phyloP scores from a whole-genome alignment of 2,888 invertebrate genomes.

The Agrotis clavis region DNA sequence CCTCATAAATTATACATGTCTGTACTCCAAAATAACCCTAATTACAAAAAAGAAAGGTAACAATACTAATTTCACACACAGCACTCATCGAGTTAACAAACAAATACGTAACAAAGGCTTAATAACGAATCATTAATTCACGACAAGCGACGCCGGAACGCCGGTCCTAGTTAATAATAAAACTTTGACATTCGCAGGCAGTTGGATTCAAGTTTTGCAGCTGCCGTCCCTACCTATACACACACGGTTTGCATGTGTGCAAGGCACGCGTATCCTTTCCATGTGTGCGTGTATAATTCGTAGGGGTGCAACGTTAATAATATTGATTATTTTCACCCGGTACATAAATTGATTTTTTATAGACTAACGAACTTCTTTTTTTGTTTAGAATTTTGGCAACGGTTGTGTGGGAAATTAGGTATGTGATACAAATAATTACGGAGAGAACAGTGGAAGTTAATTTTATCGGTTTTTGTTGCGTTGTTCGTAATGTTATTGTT shows the following conservation, averaged over 20 bases:
- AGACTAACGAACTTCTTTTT: constrained; percentile 57
- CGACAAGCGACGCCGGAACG: constrained; percentile 52
- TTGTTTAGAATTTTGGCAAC: constrained; percentile 50
- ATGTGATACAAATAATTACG: constrained; percentile 35
- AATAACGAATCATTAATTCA: constrained; percentile 58
- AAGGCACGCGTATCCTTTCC: constrained; percentile 66
- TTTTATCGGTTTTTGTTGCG: constrained; percentile 32
- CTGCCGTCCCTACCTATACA: constrained; percentile 81
- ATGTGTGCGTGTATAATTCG: constrained; percentile 64
- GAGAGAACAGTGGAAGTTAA: constrained; percentile 21
- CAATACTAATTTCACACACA: constrained; percentile 38
- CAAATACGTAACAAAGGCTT: constrained; percentile 52
- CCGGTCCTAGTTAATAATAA: constrained; percentile 71
- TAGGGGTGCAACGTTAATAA: constrained; percentile 68
- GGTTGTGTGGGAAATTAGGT: constrained; percentile 42
- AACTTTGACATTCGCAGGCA: constrained; percentile 85
- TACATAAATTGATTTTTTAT: constrained; percentile 63
- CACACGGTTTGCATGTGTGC: constrained; percentile 68
- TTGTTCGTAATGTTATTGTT: constrained; percentile 53
- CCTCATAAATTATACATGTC: constrained; percentile 17
- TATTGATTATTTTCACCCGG: constrained; percentile 61
- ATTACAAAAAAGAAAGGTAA: constrained; percentile 3
- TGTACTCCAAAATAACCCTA: neutral
- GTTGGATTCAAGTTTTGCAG: constrained; percentile 87
- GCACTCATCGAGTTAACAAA: constrained; percentile 51